Base-by-base conservation (phyloP, 2,888 invertebrate genomes). In the Cybosia mesomella region DNA sequence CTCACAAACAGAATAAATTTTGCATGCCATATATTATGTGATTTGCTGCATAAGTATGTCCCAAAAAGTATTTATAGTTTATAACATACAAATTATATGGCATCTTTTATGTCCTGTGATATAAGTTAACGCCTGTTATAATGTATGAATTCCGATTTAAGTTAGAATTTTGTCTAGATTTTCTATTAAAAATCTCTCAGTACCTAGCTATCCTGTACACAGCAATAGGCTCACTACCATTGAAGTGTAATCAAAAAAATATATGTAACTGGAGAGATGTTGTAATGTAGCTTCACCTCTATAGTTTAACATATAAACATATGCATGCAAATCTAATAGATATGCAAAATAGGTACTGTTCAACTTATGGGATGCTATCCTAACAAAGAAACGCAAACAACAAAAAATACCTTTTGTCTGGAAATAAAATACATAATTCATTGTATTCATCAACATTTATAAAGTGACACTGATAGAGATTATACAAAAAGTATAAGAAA, bases 391-490 rank as follows among this genome's bases (percentile, higher is more conserved):
- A 39, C 18, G 18, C 22, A 49, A 49, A 49, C 49, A 49, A 49
- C n/a, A 49, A 49, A 49, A 43, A 59, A 59, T 5, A 36, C 1
- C 8, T 22, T 11, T 39, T 39, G 18, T 39, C 24, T 39, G 39
- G 18, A 39, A 39, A 24, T 18, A 24, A 22, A 22, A 59, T 39
- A 18, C 39, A 24, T 59, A 59, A 39, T 59, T 59, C 59, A 59
- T 39, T 39, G 22, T 59, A 39, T 59, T 59, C 59, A 59, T 59
- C 15, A 36, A 4, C 24, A 39, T 24, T 18, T 59, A 59, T 10
- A 59, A 39, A 18, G 39, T 22, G 24, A 39, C 15, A 15, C 59
- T 21, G 3, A 59, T 59, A 36, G 15, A 59, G 7, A 39, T 36
- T 36, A 7, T 59, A 22, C 28, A 8, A 34, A 59, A 55, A n/a